A percentile compares a stretch with the other conserved stretches of the same genome.
phyloP scores from a whole-genome alignment of 2,113 vertebrate genomes.

The Orthochromis malagaraziensis region DNA sequence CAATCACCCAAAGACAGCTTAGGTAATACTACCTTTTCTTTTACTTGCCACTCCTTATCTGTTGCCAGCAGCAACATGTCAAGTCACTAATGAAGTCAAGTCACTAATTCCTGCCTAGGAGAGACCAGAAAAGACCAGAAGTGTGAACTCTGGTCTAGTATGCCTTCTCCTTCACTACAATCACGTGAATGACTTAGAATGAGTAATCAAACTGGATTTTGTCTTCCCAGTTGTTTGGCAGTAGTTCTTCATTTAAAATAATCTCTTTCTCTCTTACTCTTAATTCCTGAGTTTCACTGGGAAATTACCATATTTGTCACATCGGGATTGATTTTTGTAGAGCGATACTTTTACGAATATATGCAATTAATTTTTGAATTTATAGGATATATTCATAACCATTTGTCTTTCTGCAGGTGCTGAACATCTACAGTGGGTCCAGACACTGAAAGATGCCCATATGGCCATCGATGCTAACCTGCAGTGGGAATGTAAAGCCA shows the following conservation, averaged over 20 bases:
- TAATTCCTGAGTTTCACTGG: background rate
- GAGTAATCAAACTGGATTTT: background rate
- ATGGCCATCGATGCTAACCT: slow-evolving; percentile 80
- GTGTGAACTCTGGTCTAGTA: background rate
- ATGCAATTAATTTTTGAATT: background rate
- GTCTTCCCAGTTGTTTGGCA: background rate
- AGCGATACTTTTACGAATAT: background rate
- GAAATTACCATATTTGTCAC: background rate
- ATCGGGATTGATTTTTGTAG: rapidly evolving
- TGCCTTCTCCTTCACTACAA: background rate
- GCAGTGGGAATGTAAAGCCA: slow-evolving; percentile 84
- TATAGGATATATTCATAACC: background rate
- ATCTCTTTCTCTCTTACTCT: background rate
- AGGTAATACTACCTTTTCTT: background rate
- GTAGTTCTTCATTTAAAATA: background rate
- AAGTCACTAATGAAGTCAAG: background rate
- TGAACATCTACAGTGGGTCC: slow-evolving; percentile 79
- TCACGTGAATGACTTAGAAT: background rate
- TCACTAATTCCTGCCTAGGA: background rate
- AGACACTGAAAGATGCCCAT: slow-evolving; percentile 78
- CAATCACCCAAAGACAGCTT: background rate
- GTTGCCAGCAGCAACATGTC: background rate
- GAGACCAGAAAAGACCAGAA: background rate
- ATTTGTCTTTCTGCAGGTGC: slow-evolving; percentile 47
- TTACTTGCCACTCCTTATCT: background rate